phyloP scores from a whole-genome alignment of 2,113 vertebrate genomes.

The Poicephalus meyeri region DNA sequence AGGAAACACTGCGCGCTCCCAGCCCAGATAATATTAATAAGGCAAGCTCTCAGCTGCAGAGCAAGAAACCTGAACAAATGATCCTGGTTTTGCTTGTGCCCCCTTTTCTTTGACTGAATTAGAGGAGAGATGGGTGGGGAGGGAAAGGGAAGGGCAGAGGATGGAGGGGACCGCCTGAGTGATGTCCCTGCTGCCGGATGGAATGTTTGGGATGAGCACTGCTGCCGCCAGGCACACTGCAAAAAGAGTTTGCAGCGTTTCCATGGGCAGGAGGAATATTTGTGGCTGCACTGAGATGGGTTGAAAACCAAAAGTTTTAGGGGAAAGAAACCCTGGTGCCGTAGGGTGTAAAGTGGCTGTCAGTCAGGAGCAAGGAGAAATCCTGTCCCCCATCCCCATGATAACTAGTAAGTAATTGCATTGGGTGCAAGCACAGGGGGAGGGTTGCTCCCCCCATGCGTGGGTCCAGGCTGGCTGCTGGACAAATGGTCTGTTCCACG shows the following conservation, averaged over 20 bases:
- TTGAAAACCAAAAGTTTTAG: neutral
- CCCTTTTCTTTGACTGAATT: slow-evolving; percentile 15
- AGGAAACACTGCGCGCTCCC: slow-evolving; percentile 35
- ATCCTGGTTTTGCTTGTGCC: neutral
- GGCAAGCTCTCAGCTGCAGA: slow-evolving; percentile 21
- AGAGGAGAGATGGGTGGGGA: neutral
- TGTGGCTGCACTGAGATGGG: neutral
- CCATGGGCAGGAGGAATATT: neutral
- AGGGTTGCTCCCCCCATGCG: neutral
- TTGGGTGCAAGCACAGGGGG: neutral
- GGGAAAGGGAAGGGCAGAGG: neutral
- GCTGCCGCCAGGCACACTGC: rapidly evolving
- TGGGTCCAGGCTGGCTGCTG: neutral
- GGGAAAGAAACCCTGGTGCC: neutral
- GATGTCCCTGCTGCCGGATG: too few relatives aligned
- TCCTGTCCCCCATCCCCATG: rapidly evolving
- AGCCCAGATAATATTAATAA: slow-evolving; percentile 54
- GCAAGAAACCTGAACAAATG: slow-evolving; percentile 20
- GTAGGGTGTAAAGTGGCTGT: neutral
- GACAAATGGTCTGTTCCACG: slow-evolving; percentile 55
- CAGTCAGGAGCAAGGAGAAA: neutral
- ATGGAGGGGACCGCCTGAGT: neutral
- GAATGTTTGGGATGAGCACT: rapidly evolving
- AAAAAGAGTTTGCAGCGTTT: neutral
- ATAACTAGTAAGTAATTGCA: neutral